A percentile compares a stretch with the other conserved stretches of the same genome.
Evolutionary conservation across 1,140 invertebrate genomes (phyloP).

Genomic region (Drosophila auraria): DNA sequence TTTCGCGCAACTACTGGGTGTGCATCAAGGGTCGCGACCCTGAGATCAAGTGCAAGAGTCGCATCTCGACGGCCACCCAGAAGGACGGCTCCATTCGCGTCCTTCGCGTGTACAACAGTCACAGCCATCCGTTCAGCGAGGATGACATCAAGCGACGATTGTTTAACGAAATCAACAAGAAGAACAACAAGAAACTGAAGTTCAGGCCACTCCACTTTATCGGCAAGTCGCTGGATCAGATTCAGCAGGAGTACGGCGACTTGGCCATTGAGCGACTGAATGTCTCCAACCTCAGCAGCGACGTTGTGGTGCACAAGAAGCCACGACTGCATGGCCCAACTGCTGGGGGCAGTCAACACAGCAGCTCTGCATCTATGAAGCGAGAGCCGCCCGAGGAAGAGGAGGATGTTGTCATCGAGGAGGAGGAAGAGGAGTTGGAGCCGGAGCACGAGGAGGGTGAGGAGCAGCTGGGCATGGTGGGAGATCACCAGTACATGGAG

Average conservation of each 20-base stretch:
- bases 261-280: constrained; percentile 67
- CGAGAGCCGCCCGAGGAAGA: constrained; percentile 15
- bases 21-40: constrained; percentile 77
- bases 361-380: constrained; percentile 10
- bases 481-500: constrained; percentile 47
- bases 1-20: constrained; percentile 79
- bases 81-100: constrained; percentile 71
- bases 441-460: constrained; percentile 22
- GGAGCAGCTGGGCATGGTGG: constrained; percentile 18
- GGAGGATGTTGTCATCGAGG: constrained; percentile 49
- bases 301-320: constrained; percentile 70
- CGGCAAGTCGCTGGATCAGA: constrained; percentile 70
- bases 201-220: constrained; percentile 71
- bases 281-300: constrained; percentile 62
- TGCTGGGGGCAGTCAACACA: constrained; percentile 14
- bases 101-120: constrained; percentile 70
- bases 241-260: constrained; percentile 71
- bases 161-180: constrained; percentile 76
- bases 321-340: constrained; percentile 34
- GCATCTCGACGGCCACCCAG: constrained; percentile 72
- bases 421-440: constrained; percentile 44
- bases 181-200: constrained; percentile 69
- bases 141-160: constrained; percentile 75
- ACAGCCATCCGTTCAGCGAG: constrained; percentile 74
- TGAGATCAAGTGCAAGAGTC: constrained; percentile 75